phyloP scores from a whole-genome alignment of 2,113 vertebrate genomes.

The Gadus chalcogrammus region DNA sequence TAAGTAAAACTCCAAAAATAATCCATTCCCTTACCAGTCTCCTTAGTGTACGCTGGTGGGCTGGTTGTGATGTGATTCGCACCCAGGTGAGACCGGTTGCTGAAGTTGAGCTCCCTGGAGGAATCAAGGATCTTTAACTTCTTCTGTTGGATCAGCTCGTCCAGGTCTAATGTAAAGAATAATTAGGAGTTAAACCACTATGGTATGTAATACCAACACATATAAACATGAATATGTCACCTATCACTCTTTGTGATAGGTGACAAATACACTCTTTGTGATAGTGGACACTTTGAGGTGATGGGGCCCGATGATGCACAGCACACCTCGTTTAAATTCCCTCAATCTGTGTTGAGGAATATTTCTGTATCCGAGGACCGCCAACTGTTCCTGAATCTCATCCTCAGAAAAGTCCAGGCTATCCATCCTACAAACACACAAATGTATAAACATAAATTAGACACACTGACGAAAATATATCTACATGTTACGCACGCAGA shows the following conservation, averaged over 20 bases:
- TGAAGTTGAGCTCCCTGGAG: conserved; percentile 19
- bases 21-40: conserved; percentile 52
- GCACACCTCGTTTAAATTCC: conserved; percentile 70
- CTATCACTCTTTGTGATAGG: too few relatives aligned
- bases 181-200: too few relatives aligned
- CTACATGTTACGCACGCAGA: too few relatives aligned
- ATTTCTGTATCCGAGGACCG: conserved; percentile 67
- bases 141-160: conserved; percentile 61
- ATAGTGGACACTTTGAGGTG: too few relatives aligned
- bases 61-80: conserved; percentile 21
- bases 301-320: conserved; percentile 10
- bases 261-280: too few relatives aligned
- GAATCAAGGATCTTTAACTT: conserved; percentile 48
- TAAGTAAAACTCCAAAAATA: too few relatives aligned
- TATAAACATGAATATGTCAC: too few relatives aligned
- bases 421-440: conserved; percentile 37
- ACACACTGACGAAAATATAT: too few relatives aligned
- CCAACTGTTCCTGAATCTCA: conserved; percentile 69
- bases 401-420: conserved; percentile 70
- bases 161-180: conserved; percentile 57
- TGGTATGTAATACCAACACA: too few relatives aligned
- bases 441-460: too few relatives aligned
- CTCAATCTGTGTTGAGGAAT: conserved; percentile 63
- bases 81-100: conserved; percentile 4
- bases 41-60: conserved; percentile 64